Evolutionary conservation across 2,888 invertebrate species (phyloP), one percentile per base, ranked within the genome.

Genomic region (Agonopterix arenella): DNA sequence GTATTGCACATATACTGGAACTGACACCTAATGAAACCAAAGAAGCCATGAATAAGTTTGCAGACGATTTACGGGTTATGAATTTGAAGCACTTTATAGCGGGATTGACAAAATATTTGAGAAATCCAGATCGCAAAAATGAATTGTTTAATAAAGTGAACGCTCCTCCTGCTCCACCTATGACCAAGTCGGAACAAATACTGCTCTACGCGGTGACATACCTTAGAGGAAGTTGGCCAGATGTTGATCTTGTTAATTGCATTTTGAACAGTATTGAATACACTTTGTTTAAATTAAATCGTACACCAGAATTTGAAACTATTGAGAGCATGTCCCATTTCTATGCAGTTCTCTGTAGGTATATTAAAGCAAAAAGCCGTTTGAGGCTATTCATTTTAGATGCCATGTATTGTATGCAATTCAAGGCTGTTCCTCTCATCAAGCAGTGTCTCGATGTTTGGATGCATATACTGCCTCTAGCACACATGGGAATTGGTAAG

Each of bases 341-440:
- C 51, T 90, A 83, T 66, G 84, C 86, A 7, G 60, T 83, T 9
- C 53, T 85, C 11, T 90, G 90, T 58, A 73, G 80, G 57, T 76
- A 76, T 56, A 75, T 71, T 47, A 64, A 70, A 45, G 63, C 74
- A 46, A 76, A 71, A 52, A 76, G 72, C 52, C 70, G 78, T 2
- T 57, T 90, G 44, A 71, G 83, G 48, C 50, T 76, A 4, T 89
- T 90, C 50, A 70, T 89, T 49, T 56, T 89, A 44, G 84, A 89
- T 60, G 85, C 88, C 2, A 80, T 90, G 83, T 90, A 90, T 57
- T 88, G 86, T 53, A 69, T 86, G 36, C 76, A 80, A 46, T 86
- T 66, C 52, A 89, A 83, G 63, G 72, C 84, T 1, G 64, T 84
- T 10, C 67, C 76, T 7, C 61, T 90, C 2, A 73, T 89, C 16